phyloP scores from a whole-genome alignment of 2,797 vertebrate species.

The Poeciliopsis paucimaculata region DNA sequence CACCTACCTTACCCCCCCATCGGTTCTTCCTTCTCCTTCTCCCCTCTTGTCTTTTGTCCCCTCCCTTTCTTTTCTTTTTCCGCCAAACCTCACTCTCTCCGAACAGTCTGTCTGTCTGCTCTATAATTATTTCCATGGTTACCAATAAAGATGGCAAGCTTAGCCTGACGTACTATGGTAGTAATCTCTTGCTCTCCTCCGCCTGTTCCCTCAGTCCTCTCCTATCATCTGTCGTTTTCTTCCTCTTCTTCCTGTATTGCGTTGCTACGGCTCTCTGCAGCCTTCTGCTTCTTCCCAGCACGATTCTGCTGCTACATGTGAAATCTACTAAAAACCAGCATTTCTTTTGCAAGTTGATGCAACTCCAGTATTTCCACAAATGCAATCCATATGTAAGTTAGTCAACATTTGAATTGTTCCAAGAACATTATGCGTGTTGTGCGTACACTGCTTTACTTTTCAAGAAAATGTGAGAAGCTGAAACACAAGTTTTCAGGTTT shows the following conservation, averaged over 20 bases:
- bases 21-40: conserved; percentile 20
- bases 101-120: conserved; percentile 75
- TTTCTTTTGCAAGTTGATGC: conserved; percentile 29
- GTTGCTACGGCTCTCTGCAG: conserved; percentile 27
- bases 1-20: conserved; percentile 48
- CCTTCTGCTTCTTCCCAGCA: conserved; percentile 12
- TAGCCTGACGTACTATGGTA: conserved; percentile 76
- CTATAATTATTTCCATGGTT: conserved; percentile 88
- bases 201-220: conserved; percentile 52
- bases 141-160: conserved; percentile 83
- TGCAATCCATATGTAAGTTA: conserved; percentile 41
- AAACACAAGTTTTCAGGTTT: neutral
- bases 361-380: conserved; percentile 10
- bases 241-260: conserved; percentile 20
- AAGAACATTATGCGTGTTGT: neutral
- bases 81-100: conserved; percentile 50
- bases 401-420: conserved; percentile 15
- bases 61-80: conserved; percentile 24
- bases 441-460: neutral
- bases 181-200: conserved; percentile 71
- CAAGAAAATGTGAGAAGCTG: neutral
- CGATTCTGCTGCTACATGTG: conserved; percentile 23
- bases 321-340: conserved; percentile 46
- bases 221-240: conserved; percentile 44
- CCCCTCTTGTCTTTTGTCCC: conserved; percentile 26